A percentile compares a stretch with the other conserved stretches of the same genome.
Conservation (phyloP, 1,140 invertebrate species). For the Hypsibius dujardini region DNA sequence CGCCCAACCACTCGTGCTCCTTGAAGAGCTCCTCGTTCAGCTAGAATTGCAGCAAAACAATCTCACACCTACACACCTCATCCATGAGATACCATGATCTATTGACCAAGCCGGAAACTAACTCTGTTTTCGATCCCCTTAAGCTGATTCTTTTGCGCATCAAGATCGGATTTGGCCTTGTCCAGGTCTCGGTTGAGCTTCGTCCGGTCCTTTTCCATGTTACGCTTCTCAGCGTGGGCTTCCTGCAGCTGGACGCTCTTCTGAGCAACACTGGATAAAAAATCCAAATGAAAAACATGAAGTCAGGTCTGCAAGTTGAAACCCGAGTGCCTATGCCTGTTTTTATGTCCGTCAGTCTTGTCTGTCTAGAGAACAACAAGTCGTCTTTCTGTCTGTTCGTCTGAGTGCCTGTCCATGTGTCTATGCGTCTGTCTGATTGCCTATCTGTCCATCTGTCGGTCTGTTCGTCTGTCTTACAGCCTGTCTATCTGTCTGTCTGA, state of each 20-base stretch:
- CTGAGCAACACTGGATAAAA: neutral
- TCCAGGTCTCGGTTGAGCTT: conserved; percentile 25
- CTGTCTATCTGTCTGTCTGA: too few species aligned
- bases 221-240: conserved; percentile 43
- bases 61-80: too few species aligned
- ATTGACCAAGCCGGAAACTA: neutral
- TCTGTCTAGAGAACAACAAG: too few species aligned
- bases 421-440: too few species aligned
- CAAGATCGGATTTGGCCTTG: conserved; percentile 42
- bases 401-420: too few species aligned
- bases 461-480: too few species aligned
- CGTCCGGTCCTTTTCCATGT: conserved; percentile 44
- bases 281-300: neutral
- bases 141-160: conserved; percentile 33
- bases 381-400: too few species aligned
- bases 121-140: conserved; percentile 5
- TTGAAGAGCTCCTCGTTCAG: neutral
- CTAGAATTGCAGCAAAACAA: too few species aligned
- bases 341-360: too few species aligned
- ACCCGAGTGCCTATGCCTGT: too few species aligned
- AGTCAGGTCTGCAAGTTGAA: too few species aligned
- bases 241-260: conserved; percentile 1
- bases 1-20: neutral
- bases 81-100: neutral
- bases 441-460: too few species aligned